Percentiles rank a stretch among this genome's conserved stretches.
phyloP scores from a whole-genome alignment of 2,888 invertebrate genomes.

The Coelinius sp. region DNA sequence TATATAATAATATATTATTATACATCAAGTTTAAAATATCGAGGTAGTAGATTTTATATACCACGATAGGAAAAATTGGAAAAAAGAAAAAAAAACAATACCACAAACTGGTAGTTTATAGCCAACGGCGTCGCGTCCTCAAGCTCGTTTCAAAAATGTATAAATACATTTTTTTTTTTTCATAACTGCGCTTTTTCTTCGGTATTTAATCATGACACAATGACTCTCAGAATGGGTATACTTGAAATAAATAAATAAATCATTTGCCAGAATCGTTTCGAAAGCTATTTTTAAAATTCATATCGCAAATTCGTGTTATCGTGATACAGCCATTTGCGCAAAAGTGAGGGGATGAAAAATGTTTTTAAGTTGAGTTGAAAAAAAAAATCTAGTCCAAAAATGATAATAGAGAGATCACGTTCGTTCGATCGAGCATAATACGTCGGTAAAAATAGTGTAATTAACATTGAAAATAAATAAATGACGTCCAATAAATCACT shows the following conservation, averaged over 20 bases:
- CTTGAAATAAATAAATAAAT: not conserved
- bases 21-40: conserved; percentile 47
- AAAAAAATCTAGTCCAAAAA: conserved; percentile 3
- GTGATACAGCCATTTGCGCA: conserved; percentile 10
- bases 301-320: not conserved
- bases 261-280: not conserved
- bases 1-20: conserved; percentile 39
- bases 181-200: conserved; percentile 28
- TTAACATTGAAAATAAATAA: conserved; percentile 27
- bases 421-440: conserved; percentile 33
- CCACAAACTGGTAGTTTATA: conserved; percentile 40
- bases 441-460: conserved; percentile 12
- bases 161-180: no score
- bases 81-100: conserved; percentile 12
- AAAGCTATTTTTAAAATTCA: not conserved
- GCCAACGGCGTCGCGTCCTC: conserved; percentile 42
- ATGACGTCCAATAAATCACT: conserved; percentile 34
- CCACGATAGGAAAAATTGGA: conserved; percentile 46
- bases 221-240: not conserved
- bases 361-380: not conserved
- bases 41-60: conserved; percentile 59
- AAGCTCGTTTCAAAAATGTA: conserved; percentile 27
- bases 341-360: not conserved
- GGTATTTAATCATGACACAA: conserved; percentile 5
- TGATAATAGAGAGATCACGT: conserved; percentile 16